Base-by-base conservation (phyloP, 1,140 invertebrate genomes). In the Campoletis sonorensis region DNA sequence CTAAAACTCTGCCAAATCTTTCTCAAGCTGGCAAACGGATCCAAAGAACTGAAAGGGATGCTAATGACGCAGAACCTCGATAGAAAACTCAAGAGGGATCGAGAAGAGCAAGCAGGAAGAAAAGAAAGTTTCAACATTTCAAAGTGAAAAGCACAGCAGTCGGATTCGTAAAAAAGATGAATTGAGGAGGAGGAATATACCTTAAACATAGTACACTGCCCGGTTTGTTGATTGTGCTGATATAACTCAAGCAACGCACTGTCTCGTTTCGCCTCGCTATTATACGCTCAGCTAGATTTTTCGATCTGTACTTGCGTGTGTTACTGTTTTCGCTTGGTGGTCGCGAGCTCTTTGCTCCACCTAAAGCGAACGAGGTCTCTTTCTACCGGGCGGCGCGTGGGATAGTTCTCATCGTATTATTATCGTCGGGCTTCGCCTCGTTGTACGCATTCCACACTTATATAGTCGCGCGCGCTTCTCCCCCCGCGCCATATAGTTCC, bases 361-460 rank as follows among this genome's bases (percentile, higher is more conserved):
- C 58, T 77, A 70, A 73, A 79, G 27, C 54, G 58, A 78, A n/a
- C n/a, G 67, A 73, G 33, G 18, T 30, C 75, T 64, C 11, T 15
- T 51, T 49, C 23, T 30, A 83, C 81, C 61, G 61, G 75, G 33
- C 84, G 75, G 33, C 84, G 88, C 90, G 90, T 91, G 90, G 89
- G 90, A 91, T 90, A 90, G 88, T 91, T 91, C 90, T 86, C 90
- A 91, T 88, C 87, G 82, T 86, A 84, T 90, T 89, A 91, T 90
- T 87, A 89, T 82, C 85, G 80, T 82, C 84, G 5, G 40, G 84
- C 76, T 71, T 83, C 70, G 67, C 80, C 68, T 49, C 75, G 80
- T 79, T 85, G 82, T 82, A 85, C 81, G 84, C 86, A 83, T 85
- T 87, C 84, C 86, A 75, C 80, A 80, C 71, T 77, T 79, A 3